Evolutionary conservation across 2,797 vertebrate species (phyloP).

Genomic region (Ispidina picta): DNA sequence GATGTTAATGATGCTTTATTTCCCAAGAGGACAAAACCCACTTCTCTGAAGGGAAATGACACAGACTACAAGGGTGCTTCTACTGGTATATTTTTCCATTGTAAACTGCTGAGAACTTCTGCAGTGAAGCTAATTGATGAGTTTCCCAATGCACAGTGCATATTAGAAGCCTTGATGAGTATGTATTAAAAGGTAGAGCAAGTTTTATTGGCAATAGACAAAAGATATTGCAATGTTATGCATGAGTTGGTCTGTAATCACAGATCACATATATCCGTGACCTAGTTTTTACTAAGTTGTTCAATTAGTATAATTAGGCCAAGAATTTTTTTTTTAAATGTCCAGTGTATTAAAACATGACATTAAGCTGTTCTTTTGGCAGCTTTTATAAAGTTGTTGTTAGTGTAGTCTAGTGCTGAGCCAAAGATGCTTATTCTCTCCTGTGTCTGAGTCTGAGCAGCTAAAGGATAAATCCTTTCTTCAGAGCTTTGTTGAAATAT

Average conservation of each 20-base stretch:
- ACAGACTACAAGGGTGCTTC: not conserved
- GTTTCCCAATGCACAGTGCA: rapidly evolving
- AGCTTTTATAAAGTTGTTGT: not conserved
- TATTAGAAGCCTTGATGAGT: not conserved
- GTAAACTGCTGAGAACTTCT: not conserved
- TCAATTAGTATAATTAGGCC: slow-evolving; percentile 21
- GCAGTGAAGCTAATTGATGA: not conserved
- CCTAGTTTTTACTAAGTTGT: not conserved
- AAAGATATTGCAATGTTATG: not conserved
- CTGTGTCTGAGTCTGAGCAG: not conserved
- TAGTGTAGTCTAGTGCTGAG: not conserved
- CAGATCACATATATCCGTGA: not conserved
- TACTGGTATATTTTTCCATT: not conserved
- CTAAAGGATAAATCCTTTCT: not conserved
- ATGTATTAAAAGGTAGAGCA: not conserved
- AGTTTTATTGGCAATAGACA: not conserved
- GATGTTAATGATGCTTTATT: not conserved
- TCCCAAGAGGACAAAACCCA: not conserved
- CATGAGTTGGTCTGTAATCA: not conserved
- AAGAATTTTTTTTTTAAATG: slow-evolving; percentile 15
- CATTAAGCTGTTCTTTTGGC: not conserved
- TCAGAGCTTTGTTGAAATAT: not conserved
- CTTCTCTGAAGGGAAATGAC: not conserved
- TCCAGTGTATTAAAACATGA: slow-evolving; percentile 12
- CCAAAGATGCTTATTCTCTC: not conserved